phyloP scores from a whole-genome alignment of 2,888 invertebrate genomes.

The Nemapogon koenigi region DNA sequence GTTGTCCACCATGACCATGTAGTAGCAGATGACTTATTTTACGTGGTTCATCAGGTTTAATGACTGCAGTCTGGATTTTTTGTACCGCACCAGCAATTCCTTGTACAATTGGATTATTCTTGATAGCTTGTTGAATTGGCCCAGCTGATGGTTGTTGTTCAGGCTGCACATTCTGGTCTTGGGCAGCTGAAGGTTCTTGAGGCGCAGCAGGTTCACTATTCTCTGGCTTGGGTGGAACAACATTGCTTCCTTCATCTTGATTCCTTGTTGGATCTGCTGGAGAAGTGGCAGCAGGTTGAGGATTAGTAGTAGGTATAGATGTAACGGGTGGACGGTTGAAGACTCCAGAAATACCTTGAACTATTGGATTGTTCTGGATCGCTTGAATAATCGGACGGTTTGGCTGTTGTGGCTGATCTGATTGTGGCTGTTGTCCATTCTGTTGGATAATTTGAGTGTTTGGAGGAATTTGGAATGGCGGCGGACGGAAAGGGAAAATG shows the following conservation, averaged over 20 bases:
- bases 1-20: neutral
- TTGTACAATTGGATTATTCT: slow-evolving; percentile 30
- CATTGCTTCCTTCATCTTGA: slow-evolving; percentile 17
- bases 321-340: slow-evolving; percentile 13
- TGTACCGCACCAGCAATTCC: slow-evolving; percentile 30
- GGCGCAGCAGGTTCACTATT: slow-evolving; percentile 9
- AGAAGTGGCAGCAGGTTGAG: slow-evolving; percentile 4
- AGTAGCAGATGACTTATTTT: slow-evolving; percentile 15
- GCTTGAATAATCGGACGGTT: slow-evolving; percentile 28
- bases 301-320: neutral
- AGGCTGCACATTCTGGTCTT: neutral
- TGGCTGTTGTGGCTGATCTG: slow-evolving; percentile 11
- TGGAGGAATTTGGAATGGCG: slow-evolving; percentile 9
- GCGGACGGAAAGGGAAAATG: slow-evolving; percentile 18
- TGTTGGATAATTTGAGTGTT: neutral
- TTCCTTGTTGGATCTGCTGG: slow-evolving; percentile 8
- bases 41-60: slow-evolving; percentile 30
- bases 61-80: slow-evolving; percentile 26
- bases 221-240: slow-evolving; percentile 12
- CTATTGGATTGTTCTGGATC: slow-evolving; percentile 21
- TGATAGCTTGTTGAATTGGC: slow-evolving; percentile 30
- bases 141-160: slow-evolving; percentile 15
- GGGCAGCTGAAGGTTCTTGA: neutral
- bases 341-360: slow-evolving; percentile 12
- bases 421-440: slow-evolving; percentile 13